Base-by-base conservation (phyloP, 2,888 invertebrate genomes). In the Podotricha telesiphe region DNA sequence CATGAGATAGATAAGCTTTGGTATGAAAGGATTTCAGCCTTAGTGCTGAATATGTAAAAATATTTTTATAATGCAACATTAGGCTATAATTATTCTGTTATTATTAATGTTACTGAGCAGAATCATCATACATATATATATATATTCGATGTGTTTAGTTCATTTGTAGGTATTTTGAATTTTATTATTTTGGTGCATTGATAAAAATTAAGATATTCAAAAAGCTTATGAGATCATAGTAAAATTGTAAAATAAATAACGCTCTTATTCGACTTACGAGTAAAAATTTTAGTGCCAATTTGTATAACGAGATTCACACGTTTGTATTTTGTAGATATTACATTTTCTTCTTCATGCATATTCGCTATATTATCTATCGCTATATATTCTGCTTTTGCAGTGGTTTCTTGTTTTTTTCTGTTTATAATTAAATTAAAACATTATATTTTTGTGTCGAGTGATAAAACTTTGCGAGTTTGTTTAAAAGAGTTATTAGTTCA, bases 11-110 rank as follows among this genome's bases (percentile, higher is more conserved):
- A 8, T 11, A 28, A 2, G 28, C n/a, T n/a, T n/a, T n/a, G n/a
- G n/a, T n/a, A n/a, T n/a, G n/a, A n/a, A n/a, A n/a, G n/a, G n/a
- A n/a, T n/a, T n/a, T n/a, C n/a, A n/a, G n/a, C n/a, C n/a, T n/a
- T n/a, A n/a, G n/a, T n/a, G n/a, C n/a, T n/a, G n/a, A n/a, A n/a
- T n/a, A n/a, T n/a, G n/a, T n/a, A n/a, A n/a, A n/a, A n/a, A n/a
- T n/a, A n/a, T n/a, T n/a, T 28, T 22, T 8, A 53, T 55, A 55
- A 28, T 28, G 2, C 2, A 55, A 55, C 34, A 34, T 37, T 55
- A 55, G 55, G 55, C 55, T 17, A 37, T 55, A 17, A 37, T 55
- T n/a, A n/a, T n/a, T n/a, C n/a, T n/a, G n/a, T n/a, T n/a, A n/a
- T n/a, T n/a, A n/a, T n/a, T n/a, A n/a, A n/a, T n/a, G n/a, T n/a